A percentile compares a stretch with the other conserved stretches of the same genome.
phyloP scores from a whole-genome alignment of 2,113 vertebrate genomes.

The Motacilla tschutschensis region DNA sequence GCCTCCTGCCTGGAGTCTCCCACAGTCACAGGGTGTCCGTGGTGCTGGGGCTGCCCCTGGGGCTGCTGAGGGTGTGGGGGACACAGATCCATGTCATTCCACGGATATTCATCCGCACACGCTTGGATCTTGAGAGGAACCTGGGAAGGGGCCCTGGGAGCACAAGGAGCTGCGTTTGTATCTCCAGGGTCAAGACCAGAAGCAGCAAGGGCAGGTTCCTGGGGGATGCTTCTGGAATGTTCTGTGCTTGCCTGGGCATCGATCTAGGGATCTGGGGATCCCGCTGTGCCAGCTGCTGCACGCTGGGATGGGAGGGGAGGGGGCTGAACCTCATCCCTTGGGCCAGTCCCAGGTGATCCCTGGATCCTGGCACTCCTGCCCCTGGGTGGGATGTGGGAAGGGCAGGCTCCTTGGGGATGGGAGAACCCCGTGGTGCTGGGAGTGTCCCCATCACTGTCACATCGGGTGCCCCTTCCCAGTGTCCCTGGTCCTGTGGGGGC shows the following conservation, averaged over 20 bases:
- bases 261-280: rapidly evolving
- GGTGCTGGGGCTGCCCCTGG: not conserved
- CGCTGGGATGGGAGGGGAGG: not conserved
- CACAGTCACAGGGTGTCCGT: rapidly evolving
- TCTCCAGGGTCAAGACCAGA: not conserved
- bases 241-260: rapidly evolving
- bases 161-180: rapidly evolving
- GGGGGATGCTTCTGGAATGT: not conserved
- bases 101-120: not conserved
- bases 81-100: not conserved
- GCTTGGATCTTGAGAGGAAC: rapidly evolving
- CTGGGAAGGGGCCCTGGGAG: not conserved
- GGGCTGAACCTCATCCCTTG: rapidly evolving
- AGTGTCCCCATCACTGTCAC: rapidly evolving
- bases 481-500: rapidly evolving
- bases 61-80: not conserved
- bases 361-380: rapidly evolving
- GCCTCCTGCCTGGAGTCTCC: not conserved
- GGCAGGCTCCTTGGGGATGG: rapidly evolving
- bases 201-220: not conserved
- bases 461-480: rapidly evolving
- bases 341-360: rapidly evolving
- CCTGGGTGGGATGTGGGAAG: not conserved
- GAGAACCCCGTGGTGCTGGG: rapidly evolving
- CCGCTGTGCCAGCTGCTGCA: not conserved